phyloP scores from a whole-genome alignment of 1,140 invertebrate species.

The Acromyrmex heyeri region DNA sequence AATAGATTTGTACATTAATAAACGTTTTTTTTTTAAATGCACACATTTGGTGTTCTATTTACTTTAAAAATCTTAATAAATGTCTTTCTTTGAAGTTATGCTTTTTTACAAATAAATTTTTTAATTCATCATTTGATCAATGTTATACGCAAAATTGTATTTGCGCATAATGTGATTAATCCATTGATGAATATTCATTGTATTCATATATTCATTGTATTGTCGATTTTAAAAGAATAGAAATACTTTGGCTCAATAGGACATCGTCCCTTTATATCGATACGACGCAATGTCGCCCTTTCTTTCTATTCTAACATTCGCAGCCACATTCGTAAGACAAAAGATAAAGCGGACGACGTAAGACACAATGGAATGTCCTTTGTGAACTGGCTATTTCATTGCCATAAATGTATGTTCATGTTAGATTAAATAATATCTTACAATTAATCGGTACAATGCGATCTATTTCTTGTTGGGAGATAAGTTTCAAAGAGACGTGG shows the following conservation, averaged over 20 bases:
- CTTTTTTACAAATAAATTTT: not conserved
- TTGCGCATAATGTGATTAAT: too few relatives aligned
- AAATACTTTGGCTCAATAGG: not conserved
- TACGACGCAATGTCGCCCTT: not conserved
- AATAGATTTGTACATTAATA: too few relatives aligned
- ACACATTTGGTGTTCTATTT: not conserved
- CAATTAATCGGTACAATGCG: constrained; percentile 35
- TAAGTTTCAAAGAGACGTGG: not conserved
- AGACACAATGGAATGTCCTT: constrained; percentile 81
- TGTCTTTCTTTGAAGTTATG: not conserved
- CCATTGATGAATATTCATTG: not conserved
- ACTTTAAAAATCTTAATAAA: not conserved
- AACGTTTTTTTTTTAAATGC: too few relatives aligned
- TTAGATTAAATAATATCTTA: constrained; percentile 69
- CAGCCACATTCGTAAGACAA: constrained; percentile 28
- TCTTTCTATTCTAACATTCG: not conserved
- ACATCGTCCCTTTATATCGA: not conserved
- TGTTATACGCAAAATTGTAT: too few relatives aligned
- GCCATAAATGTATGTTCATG: constrained; percentile 64
- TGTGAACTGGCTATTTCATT: constrained; percentile 75
- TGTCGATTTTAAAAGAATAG: not conserved
- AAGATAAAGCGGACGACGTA: constrained; percentile 71
- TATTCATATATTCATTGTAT: not conserved
- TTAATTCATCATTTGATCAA: too few relatives aligned
- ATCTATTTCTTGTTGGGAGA: not conserved